These are phyloP conservation scores for Antedon bifida DNA, from an alignment of 35 echinoderm and acorn worm species.

Conservation along the genomic window DNA sequence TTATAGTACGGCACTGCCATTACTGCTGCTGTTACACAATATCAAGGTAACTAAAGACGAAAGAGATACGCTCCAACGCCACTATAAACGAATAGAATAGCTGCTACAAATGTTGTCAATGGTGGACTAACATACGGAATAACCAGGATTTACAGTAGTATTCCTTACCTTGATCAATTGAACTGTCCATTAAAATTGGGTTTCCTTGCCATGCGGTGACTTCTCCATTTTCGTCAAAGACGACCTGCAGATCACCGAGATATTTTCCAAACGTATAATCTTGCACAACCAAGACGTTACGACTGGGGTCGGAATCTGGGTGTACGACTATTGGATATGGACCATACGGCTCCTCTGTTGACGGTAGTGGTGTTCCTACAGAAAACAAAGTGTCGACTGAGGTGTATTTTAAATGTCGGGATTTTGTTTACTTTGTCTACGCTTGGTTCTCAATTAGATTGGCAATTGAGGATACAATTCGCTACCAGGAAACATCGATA, in stretches of 20 bases:
- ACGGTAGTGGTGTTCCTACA: conserved; percentile 50
- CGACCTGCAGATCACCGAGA: conserved; percentile 57
- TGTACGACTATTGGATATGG: conserved; percentile 42
- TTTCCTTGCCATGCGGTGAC: conserved; percentile 44
- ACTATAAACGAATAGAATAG: no score
- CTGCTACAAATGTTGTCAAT: no score
- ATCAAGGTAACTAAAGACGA: no score
- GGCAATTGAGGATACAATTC: no score
- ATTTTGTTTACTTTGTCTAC: no score
- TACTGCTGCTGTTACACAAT: no score
- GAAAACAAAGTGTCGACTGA: not conserved
- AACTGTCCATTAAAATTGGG: conserved; percentile 52
- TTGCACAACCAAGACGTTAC: conserved; percentile 52
- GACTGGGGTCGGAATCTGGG: conserved; percentile 17
- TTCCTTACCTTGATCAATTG: conserved; percentile 42
- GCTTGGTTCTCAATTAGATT: no score
- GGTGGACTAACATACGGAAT: no score
- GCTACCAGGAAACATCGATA: no score
- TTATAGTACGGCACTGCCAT: no score
- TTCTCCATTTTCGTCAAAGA: conserved; percentile 60
- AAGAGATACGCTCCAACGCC: no score
- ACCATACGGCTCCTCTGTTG: conserved; percentile 34
- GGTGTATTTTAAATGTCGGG: no score
- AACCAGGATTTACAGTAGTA: not conserved
- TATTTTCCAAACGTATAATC: conserved; percentile 85